phyloP scores from a whole-genome alignment of 2,888 invertebrate genomes.

The Torymus texanus region DNA sequence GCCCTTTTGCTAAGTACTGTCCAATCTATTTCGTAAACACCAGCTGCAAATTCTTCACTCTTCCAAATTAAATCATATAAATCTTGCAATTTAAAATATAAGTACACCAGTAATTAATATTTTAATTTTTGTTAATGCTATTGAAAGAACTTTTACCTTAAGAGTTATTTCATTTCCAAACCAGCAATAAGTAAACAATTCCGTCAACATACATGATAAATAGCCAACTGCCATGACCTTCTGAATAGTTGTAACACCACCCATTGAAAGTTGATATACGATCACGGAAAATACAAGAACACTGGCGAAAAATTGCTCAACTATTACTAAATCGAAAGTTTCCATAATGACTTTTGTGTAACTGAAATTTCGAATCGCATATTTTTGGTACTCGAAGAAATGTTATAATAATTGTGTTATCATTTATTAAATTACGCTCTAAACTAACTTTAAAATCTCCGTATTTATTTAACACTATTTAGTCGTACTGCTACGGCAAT shows the following conservation, averaged over 20 bases:
- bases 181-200: slow-evolving; percentile 32
- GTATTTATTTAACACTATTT: too few relatives aligned
- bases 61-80: background rate
- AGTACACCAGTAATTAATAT: background rate
- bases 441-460: too few relatives aligned
- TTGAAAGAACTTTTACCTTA: background rate
- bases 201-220: slow-evolving; percentile 4
- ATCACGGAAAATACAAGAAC: background rate
- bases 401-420: background rate
- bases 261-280: slow-evolving; percentile 1
- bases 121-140: background rate
- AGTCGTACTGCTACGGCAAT: too few relatives aligned
- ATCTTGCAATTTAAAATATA: background rate
- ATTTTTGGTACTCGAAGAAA: background rate
- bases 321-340: slow-evolving; percentile 16
- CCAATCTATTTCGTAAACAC: slow-evolving; percentile 19
- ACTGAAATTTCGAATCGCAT: background rate
- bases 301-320: slow-evolving; percentile 13
- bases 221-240: background rate
- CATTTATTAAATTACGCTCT: too few relatives aligned
- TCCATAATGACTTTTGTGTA: background rate
- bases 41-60: background rate
- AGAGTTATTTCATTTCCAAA: slow-evolving; percentile 23
- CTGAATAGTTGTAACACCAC: background rate
- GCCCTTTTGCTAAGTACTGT: background rate